phyloP scores from a whole-genome alignment of 2,888 invertebrate genomes.

The Smittia sp. region DNA sequence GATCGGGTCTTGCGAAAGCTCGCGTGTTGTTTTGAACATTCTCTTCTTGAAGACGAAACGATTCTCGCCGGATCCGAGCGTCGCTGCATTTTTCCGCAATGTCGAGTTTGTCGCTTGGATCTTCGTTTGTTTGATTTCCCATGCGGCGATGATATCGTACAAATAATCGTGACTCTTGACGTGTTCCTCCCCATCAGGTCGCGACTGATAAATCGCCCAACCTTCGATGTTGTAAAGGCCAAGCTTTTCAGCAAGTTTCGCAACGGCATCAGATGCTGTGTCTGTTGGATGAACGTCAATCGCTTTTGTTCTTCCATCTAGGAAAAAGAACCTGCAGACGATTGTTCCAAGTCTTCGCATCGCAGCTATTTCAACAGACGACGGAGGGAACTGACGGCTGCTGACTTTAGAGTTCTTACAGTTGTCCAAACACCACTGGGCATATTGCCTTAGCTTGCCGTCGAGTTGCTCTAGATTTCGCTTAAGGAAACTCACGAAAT shows the following conservation, averaged over 20 bases:
- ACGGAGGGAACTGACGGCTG: slow-evolving; percentile 80
- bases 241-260: slow-evolving; percentile 83
- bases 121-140: slow-evolving; percentile 78
- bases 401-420: slow-evolving; percentile 82
- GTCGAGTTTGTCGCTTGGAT: slow-evolving; percentile 56
- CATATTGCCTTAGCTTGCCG: slow-evolving; percentile 75
- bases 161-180: slow-evolving; percentile 88
- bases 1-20: slow-evolving; percentile 90
- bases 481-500: slow-evolving; percentile 71
- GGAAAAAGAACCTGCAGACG: slow-evolving; percentile 90
- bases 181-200: slow-evolving; percentile 84
- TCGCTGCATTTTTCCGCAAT: slow-evolving; percentile 62
- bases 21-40: slow-evolving; percentile 81
- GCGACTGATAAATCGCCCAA: slow-evolving; percentile 92
- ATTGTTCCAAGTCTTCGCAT: slow-evolving; percentile 88
- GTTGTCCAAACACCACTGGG: slow-evolving; percentile 92
- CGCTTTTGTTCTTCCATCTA: slow-evolving; percentile 92
- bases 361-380: slow-evolving; percentile 89
- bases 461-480: slow-evolving; percentile 65
- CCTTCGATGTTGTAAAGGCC: slow-evolving; percentile 81
- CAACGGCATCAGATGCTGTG: slow-evolving; percentile 86
- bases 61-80: slow-evolving; percentile 81
- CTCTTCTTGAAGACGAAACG: slow-evolving; percentile 89
- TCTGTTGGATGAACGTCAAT: slow-evolving; percentile 94
- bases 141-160: slow-evolving; percentile 90